Evolutionary conservation across 2,888 invertebrate species (phyloP).

Genomic region (Phoenoteleia sp.): DNA sequence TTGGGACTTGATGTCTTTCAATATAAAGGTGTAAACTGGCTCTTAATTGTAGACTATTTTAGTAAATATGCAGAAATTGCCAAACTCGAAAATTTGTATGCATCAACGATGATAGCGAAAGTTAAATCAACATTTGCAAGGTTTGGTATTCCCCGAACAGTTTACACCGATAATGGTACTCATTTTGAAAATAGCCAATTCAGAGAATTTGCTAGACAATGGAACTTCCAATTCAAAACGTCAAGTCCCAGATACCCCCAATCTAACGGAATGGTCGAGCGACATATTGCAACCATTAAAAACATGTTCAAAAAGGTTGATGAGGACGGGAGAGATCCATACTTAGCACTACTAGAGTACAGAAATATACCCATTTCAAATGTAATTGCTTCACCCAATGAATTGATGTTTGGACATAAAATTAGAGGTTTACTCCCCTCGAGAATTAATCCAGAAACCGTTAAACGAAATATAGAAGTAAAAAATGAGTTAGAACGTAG

Average conservation of each 20-base stretch:
- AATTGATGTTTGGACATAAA: conserved; percentile 60
- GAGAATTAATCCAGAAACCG: too few species aligned
- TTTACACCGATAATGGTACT: conserved; percentile 67
- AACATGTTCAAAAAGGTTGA: conserved; percentile 36
- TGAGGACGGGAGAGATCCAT: conserved; percentile 47
- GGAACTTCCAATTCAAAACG: conserved; percentile 15
- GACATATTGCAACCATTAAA: background rate
- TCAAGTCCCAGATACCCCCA: conserved; percentile 21
- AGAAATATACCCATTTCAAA: conserved; percentile 67
- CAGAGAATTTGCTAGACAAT: conserved; percentile 39
- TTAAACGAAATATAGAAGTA: too few species aligned
- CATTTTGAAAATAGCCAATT: conserved; percentile 10
- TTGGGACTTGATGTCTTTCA: conserved; percentile 56
- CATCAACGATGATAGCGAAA: conserved; percentile 14
- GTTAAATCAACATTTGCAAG: conserved; percentile 71
- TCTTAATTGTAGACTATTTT: conserved; percentile 62
- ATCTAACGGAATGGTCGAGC: conserved; percentile 29
- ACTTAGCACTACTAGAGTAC: conserved; percentile 67
- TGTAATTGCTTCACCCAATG: conserved; percentile 58
- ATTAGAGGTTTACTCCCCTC: conserved; percentile 54
- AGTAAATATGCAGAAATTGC: conserved; percentile 63
- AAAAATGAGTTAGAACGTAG: too few species aligned
- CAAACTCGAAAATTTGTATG: conserved; percentile 10
- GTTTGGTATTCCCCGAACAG: conserved; percentile 65
- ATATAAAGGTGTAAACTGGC: conserved; percentile 10